Evolutionary conservation across 2,888 invertebrate genomes (phyloP).

Genomic region (Tuberolachnus salignus): DNA sequence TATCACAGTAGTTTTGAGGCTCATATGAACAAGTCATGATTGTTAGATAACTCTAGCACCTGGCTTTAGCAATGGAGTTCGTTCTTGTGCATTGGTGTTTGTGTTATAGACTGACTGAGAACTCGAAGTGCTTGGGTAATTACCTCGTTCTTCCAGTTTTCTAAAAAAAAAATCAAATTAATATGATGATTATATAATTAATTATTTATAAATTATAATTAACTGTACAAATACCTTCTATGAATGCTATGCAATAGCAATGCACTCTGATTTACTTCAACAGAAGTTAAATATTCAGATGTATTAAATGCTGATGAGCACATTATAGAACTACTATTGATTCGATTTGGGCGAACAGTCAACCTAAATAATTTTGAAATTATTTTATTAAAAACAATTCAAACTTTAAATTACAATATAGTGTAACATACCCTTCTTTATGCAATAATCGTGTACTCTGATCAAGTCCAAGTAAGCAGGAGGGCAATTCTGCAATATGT

Average conservation of each 20-base stretch:
- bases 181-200: background rate
- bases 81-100: constrained; percentile 34
- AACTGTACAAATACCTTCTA: constrained; percentile 30
- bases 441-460: constrained; percentile 50
- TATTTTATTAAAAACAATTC: background rate
- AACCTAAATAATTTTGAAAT: constrained; percentile 8
- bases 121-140: constrained; percentile 12
- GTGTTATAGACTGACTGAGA: background rate
- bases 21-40: background rate
- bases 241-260: constrained; percentile 48
- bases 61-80: constrained; percentile 44
- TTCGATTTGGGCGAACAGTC: constrained; percentile 44
- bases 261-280: constrained; percentile 52
- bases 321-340: constrained; percentile 45
- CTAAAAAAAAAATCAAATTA: constrained; percentile 12
- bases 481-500: constrained; percentile 47
- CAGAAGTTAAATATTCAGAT: constrained; percentile 21
- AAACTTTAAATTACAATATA: background rate
- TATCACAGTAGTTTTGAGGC: constrained; percentile 49
- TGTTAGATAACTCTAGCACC: constrained; percentile 31
- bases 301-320: constrained; percentile 38
- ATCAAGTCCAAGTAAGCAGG: constrained; percentile 50
- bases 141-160: constrained; percentile 47
- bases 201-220: background rate
- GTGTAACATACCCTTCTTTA: constrained; percentile 44